phyloP scores from a whole-genome alignment of 2,113 vertebrate species.

The Heterotis niloticus region DNA sequence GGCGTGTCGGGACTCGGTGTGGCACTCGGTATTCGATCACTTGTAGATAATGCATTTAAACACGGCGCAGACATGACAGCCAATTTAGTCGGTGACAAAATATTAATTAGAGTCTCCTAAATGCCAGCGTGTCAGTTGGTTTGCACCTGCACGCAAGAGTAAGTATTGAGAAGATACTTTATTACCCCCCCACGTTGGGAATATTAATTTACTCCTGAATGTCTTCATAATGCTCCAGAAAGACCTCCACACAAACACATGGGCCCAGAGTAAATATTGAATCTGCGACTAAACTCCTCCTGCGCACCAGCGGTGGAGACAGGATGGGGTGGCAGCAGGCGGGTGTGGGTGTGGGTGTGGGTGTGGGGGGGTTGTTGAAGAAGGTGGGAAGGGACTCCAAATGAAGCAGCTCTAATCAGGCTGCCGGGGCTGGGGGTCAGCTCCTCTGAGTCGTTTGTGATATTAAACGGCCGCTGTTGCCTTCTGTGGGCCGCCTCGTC shows the following conservation, averaged over 20 bases:
- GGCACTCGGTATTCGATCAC: conserved; percentile 72
- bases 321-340: too few relatives aligned
- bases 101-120: conserved; percentile 96
- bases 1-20: conserved; percentile 43
- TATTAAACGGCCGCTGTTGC: conserved; percentile 85
- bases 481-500: conserved; percentile 91
- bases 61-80: conserved; percentile 81
- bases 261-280: conserved; percentile 99
- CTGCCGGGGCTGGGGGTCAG: conserved; percentile 84
- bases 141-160: conserved; percentile 89
- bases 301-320: conserved; percentile 72
- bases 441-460: conserved; percentile 95
- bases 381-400: conserved; percentile 80
- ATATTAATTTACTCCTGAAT: conserved; percentile 75
- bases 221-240: conserved; percentile 77
- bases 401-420: conserved; percentile 99
- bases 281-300: conserved; percentile 92
- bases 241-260: conserved; percentile 88
- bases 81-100: conserved; percentile 84
- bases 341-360: conserved; percentile 54
- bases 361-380: conserved; percentile 52
- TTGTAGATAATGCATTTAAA: conserved; percentile 80
- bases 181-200: conserved; percentile 68
- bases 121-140: conserved; percentile 98
- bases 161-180: conserved; percentile 73